Conservation (phyloP, 2,888 invertebrate genomes). For the Conistra vaccinii region DNA sequence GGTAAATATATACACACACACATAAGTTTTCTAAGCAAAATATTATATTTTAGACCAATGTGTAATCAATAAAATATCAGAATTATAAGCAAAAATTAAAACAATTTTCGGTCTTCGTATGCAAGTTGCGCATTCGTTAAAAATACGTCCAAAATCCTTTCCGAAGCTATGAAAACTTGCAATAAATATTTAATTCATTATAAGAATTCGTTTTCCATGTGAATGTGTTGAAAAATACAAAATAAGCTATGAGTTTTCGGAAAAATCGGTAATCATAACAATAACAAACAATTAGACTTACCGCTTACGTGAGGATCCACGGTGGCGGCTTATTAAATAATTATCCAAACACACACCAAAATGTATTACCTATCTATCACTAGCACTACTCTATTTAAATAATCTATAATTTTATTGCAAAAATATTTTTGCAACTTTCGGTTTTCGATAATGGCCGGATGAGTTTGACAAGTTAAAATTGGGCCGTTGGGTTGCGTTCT, state of each 20-base stretch:
- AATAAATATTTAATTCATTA: not conserved
- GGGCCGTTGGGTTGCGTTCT: slow-evolving; percentile 49
- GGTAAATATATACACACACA: not conserved
- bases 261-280: slow-evolving; percentile 55
- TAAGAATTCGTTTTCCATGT: not conserved
- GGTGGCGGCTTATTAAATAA: slow-evolving; percentile 63
- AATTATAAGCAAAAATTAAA: not conserved
- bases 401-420: slow-evolving; percentile 49
- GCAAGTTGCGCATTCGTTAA: slow-evolving; percentile 4
- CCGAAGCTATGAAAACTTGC: not conserved
- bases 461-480: slow-evolving; percentile 60
- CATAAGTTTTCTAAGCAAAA: not conserved
- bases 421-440: slow-evolving; percentile 54
- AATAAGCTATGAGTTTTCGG: slow-evolving; percentile 23
- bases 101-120: not conserved
- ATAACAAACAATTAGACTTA: slow-evolving; percentile 71
- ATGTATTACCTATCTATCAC: not conserved
- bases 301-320: slow-evolving; percentile 86
- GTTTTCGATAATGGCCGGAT: slow-evolving; percentile 64
- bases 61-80: not conserved
- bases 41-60: not conserved
- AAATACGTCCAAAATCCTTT: not conserved
- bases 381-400: slow-evolving; percentile 23
- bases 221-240: not conserved
- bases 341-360: slow-evolving; percentile 18